phyloP scores from a whole-genome alignment of 1,140 invertebrate species.

The Trachelipus rathkii region DNA sequence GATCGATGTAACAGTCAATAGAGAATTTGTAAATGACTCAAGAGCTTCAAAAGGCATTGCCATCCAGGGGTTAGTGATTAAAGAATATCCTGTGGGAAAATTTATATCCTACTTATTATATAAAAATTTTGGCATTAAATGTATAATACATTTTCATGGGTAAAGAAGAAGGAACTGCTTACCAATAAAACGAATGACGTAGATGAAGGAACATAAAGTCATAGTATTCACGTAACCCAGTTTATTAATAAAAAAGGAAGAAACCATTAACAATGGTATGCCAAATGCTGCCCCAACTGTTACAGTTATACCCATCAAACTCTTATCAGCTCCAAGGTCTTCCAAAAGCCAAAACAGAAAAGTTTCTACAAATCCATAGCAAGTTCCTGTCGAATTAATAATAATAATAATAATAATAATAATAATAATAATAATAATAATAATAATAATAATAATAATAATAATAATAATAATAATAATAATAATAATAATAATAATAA shows the following conservation, averaged over 20 bases:
- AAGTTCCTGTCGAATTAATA: conserved; percentile 59
- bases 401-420: conserved; percentile 37
- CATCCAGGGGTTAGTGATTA: conserved; percentile 75
- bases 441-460: too few species aligned
- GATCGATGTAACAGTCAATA: conserved; percentile 75
- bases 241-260: conserved; percentile 46
- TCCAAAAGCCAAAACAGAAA: conserved; percentile 80
- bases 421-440: too few species aligned
- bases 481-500: too few species aligned
- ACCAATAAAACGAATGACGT: background rate
- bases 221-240: background rate
- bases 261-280: conserved; percentile 68
- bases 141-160: too few species aligned
- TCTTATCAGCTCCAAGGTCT: conserved; percentile 70
- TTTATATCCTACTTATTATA: too few species aligned
- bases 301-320: conserved; percentile 76
- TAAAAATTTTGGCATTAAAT: too few species aligned
- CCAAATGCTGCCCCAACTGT: conserved; percentile 71
- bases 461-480: too few species aligned
- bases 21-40: conserved; percentile 65
- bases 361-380: conserved; percentile 78
- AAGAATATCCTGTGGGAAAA: conserved; percentile 58
- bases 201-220: background rate
- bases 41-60: conserved; percentile 75
- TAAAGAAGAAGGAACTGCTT: background rate